These are phyloP conservation scores for Dendrolimus kikuchii DNA, from an alignment of 1,140 invertebrate genomes.

Conservation along the genomic window DNA sequence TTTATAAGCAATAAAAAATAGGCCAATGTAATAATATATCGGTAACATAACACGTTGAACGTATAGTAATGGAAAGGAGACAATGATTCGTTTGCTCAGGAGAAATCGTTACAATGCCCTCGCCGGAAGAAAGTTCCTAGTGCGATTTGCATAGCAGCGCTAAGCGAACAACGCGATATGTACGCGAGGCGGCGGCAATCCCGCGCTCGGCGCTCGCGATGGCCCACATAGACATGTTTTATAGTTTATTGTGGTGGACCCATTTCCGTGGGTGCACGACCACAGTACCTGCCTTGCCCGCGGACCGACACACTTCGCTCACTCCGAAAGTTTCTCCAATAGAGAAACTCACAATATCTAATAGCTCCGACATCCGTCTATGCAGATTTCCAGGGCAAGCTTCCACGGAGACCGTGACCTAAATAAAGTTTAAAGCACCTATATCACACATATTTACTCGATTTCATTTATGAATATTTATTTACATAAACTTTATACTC, in stretches of 20 bases:
- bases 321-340: slow-evolving; percentile 66
- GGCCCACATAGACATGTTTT: slow-evolving; percentile 59
- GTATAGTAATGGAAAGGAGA: slow-evolving; percentile 21
- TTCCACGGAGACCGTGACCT: slow-evolving; percentile 50
- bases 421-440: slow-evolving; percentile 47
- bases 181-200: slow-evolving; percentile 15
- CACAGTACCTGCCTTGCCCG: slow-evolving; percentile 31
- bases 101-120: slow-evolving; percentile 60
- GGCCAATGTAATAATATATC: too few relatives aligned
- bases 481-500: too few relatives aligned
- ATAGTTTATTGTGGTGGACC: slow-evolving; percentile 61
- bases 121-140: slow-evolving; percentile 64
- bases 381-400: slow-evolving; percentile 68
- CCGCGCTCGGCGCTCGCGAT: slow-evolving; percentile 33
- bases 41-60: slow-evolving; percentile 8
- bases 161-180: slow-evolving; percentile 28
- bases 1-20: too few relatives aligned
- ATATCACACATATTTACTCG: neutral
- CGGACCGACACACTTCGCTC: slow-evolving; percentile 56
- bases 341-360: slow-evolving; percentile 68
- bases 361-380: slow-evolving; percentile 66
- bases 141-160: slow-evolving; percentile 53
- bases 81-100: slow-evolving; percentile 22
- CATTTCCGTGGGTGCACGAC: slow-evolving; percentile 62
- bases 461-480: too few relatives aligned